phyloP scores from a whole-genome alignment of 2,888 invertebrate genomes.

The Meteorus cinctellus region DNA sequence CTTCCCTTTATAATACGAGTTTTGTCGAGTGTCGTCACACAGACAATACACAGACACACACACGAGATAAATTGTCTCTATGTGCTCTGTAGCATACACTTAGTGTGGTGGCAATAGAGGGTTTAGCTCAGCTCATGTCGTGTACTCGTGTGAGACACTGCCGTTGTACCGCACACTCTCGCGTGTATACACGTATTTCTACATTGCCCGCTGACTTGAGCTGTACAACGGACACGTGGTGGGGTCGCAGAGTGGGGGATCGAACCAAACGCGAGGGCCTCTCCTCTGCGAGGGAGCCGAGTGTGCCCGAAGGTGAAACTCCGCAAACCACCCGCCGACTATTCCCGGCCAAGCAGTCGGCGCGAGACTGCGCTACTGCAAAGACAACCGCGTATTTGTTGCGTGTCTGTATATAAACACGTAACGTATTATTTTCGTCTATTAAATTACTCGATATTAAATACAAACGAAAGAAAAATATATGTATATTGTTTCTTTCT shows the following conservation, averaged over 20 bases:
- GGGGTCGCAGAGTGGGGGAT: constrained; percentile 46
- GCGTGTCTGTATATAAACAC: constrained; percentile 51
- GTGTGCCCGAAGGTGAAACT: constrained; percentile 63
- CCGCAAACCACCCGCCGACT: constrained; percentile 62
- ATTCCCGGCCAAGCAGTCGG: constrained; percentile 67
- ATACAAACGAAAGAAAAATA: constrained; percentile 6
- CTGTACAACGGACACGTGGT: constrained; percentile 20
- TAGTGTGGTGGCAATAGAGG: not conserved
- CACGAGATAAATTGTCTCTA: not conserved
- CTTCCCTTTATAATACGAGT: not conserved
- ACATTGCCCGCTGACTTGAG: not conserved
- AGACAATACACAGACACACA: not conserved
- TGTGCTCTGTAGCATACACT: not conserved
- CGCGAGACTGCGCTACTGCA: constrained; percentile 72
- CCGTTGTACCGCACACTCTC: not conserved
- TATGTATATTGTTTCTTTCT: not conserved
- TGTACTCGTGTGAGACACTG: not conserved
- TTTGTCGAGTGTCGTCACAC: not conserved
- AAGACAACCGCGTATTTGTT: constrained; percentile 57
- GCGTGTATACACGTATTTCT: constrained; percentile 9
- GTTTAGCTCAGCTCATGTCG: not conserved
- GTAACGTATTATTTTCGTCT: constrained; percentile 25
- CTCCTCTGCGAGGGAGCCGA: constrained; percentile 43
- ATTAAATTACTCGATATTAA: constrained; percentile 16
- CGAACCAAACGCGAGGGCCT: constrained; percentile 45